Evolutionary conservation across 2,888 invertebrate species (phyloP), one percentile per base, ranked within the genome.

Genomic region (Xanthorhoe designata): DNA sequence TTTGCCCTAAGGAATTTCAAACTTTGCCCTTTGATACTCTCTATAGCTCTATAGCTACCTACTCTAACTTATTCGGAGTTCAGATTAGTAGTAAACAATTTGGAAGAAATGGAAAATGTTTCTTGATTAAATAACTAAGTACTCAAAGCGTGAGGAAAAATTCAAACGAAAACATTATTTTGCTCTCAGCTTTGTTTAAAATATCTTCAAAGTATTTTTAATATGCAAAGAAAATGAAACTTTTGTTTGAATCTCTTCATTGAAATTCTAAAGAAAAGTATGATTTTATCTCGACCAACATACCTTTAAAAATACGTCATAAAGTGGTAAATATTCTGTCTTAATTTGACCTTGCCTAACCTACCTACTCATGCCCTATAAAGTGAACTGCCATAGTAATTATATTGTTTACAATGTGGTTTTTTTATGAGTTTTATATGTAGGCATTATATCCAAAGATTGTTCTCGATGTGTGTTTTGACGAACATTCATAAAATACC

Each of bases 1-100:
- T 83, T 80, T 76, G 73, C 70, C 76, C 69, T 76, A 78, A 77
- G 78, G 76, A 80, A 80, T 77, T 78, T 73, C 76, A 74, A 78
- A 80, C 75, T 79, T 80, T 54, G 59, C 58, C 53, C 64, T 56
- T 68, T 69, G 51, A 49, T 63, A 52, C 47, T 47, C 7, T 15
- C 8, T n/a, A n/a, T n/a, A n/a, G n/a, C n/a, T n/a, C n/a, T 42
- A 13, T 13, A 42, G 2, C 6, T 47, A 47, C 47, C 32, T 45
- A 52, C 17, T 29, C 7, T 35, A 49, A 50, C 42, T 24, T 52
- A 32, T 51, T 51, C 45, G 8, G 53, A 58, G 32, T 24, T 49
- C 17, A 19, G 38, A 5, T 35, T 19, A 54, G 32, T 56, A 15
- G 49, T 13, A 35, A 55, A 61, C 51, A 47, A 55, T 49, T 15